Conservation (phyloP, 2,797 vertebrate species). For the Diplodus puntazzo region DNA sequence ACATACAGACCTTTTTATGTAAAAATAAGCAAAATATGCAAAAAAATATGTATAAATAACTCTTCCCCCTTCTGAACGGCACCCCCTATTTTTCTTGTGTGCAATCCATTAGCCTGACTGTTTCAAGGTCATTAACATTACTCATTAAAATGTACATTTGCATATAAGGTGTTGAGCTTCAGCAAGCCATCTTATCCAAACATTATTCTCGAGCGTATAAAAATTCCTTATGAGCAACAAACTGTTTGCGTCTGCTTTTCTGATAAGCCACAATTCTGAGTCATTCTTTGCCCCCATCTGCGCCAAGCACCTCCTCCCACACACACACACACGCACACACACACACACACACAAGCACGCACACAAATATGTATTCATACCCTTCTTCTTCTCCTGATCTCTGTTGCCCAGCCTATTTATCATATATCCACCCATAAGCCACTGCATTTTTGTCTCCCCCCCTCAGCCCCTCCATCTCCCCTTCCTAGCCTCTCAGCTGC, state of each 20-base stretch:
- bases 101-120: not conserved
- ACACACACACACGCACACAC: constrained; percentile 11
- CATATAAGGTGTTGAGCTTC: constrained; percentile 5
- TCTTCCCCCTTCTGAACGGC: not conserved
- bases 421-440: constrained; percentile 20
- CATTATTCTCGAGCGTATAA: constrained; percentile 1
- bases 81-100: not conserved
- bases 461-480: too few relatives aligned
- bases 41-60: not conserved
- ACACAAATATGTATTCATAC: constrained; percentile 34
- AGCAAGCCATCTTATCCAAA: not conserved
- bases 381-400: constrained; percentile 18
- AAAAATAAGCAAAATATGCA: not conserved
- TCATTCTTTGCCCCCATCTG: constrained; percentile 29
- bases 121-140: constrained; percentile 8
- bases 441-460: not conserved
- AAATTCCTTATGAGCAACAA: constrained; percentile 23
- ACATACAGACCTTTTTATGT: not conserved
- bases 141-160: constrained; percentile 2
- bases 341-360: not conserved
- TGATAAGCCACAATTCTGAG: constrained; percentile 7
- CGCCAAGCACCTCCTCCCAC: constrained; percentile 3
- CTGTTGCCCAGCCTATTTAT: constrained; percentile 28
- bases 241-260: constrained; percentile 2
- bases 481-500: constrained; percentile 18